Evolutionary conservation across 2,797 vertebrate genomes (phyloP).

Genomic region (Pipistrellus nathusii): DNA sequence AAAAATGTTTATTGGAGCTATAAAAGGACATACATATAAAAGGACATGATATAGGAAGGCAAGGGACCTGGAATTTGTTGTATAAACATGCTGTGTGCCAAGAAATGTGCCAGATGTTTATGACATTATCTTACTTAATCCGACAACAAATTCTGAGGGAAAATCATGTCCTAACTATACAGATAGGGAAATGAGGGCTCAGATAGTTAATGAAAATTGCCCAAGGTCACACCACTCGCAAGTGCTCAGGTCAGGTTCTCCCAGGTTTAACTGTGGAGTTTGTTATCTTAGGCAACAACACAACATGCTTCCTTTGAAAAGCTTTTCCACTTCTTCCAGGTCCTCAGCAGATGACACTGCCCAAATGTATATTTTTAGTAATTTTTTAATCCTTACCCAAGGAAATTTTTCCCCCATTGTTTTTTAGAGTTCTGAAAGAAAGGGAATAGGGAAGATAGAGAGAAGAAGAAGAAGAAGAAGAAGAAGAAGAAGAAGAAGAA

Average conservation of each 20-base stretch:
- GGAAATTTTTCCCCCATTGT: no score
- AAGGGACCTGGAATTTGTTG: background rate
- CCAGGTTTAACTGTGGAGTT: background rate
- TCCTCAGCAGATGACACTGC: background rate
- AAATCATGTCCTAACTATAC: background rate
- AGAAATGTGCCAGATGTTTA: background rate
- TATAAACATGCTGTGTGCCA: background rate
- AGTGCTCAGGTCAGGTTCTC: background rate
- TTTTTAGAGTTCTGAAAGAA: no score
- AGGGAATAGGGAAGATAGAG: no score
- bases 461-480: no score
- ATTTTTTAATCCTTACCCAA: no score
- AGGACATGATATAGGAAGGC: background rate
- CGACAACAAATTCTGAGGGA: background rate
- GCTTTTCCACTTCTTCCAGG: background rate
- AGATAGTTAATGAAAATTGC: background rate
- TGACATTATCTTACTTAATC: background rate
- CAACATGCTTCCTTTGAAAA: background rate
- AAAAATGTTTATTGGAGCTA: background rate
- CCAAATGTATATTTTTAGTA: background rate
- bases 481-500: no score
- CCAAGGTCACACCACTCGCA: background rate
- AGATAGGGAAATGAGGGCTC: background rate
- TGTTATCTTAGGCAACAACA: background rate
- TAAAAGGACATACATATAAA: background rate